Evolutionary conservation across 92 coral and sea anemone genomes (phyloP), one percentile per base, ranked within the genome.

Genomic region (Umimayanthus chanpuru): DNA sequence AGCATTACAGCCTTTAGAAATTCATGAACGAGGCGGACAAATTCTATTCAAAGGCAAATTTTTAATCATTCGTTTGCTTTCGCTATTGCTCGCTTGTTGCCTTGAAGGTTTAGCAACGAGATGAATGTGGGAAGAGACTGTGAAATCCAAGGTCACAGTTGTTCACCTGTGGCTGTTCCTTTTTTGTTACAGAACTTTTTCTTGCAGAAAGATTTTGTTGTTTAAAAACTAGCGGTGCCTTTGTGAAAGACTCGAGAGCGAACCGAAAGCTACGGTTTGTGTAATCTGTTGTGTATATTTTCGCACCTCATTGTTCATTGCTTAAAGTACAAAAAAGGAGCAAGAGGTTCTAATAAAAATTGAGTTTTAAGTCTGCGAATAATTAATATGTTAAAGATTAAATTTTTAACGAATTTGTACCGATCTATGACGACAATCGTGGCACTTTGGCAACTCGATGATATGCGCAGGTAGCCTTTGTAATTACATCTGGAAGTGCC

Each of bases 21-120:
- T 9, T 47, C 25, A 29, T 68, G 41, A 68, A 83, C 77, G 26
- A 47, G 87, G 77, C 78, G 47, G 77, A 83, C 70, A 44, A 28
- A 72, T 83, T 25, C 87, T 29, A 70, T 83, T 83, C 87, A 71
- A 68, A 83, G 53, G 87, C 76, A 83, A 83, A 83, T 83, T 83
- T 75, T 68, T 28, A 47, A 70, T 43, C 77, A 0, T 44, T 68
- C 61, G 39, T 83, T 68, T 68, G 61, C 14, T 47, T 67, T 41
- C 39, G 65, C 53, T 68, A 70, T 83, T 83, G 65, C 66, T 47
- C 43, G 44, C 7, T 23, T 49, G 66, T 83, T 44, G 43, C 43
- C 76, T 66, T 7, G 3, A 25, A 26, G 5, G 49, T 68, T 81
- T 32, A 38, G 5, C 18, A 47, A 44, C 47, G 25, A 71, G 41